Percentiles rank a stretch among this genome's conserved stretches.
Evolutionary conservation across 2,113 vertebrate species (phyloP).

Genomic region (Psittacula cyanocephala): DNA sequence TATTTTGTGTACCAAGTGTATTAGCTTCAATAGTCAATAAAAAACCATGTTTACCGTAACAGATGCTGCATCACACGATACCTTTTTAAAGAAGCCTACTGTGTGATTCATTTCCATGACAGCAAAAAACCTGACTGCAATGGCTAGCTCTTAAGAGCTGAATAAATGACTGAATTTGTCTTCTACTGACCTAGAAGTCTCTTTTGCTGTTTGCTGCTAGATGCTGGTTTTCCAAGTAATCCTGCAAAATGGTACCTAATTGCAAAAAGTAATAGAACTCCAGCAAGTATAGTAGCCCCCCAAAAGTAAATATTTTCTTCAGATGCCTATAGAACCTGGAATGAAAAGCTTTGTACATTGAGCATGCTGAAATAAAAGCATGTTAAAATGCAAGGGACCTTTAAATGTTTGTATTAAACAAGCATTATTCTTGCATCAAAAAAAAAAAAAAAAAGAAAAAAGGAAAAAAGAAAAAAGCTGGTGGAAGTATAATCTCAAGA

Average conservation of each 20-base stretch:
- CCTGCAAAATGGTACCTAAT: not conserved
- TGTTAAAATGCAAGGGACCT: not conserved
- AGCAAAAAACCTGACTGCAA: not conserved
- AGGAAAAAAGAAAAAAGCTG: not conserved
- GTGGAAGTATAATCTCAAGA: not conserved
- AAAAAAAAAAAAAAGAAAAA: not conserved
- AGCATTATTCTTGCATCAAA: not conserved
- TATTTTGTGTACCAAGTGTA: not conserved
- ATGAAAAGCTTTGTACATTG: not conserved
- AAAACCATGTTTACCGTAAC: not conserved
- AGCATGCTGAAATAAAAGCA: not conserved
- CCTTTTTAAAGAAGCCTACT: not conserved
- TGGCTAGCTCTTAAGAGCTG: not conserved
- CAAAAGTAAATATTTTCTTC: not conserved
- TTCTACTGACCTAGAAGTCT: not conserved
- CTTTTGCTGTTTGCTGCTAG: not conserved
- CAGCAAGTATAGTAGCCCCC: not conserved
- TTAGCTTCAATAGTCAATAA: not conserved
- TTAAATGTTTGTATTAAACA: not conserved
- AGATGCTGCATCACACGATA: not conserved
- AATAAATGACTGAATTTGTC: not conserved
- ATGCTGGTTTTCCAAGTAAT: not conserved
- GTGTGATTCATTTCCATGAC: not conserved
- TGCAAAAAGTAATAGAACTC: not conserved
- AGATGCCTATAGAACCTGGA: not conserved